phyloP scores from a whole-genome alignment of 2,797 vertebrate species.

The Catharus ustulatus region DNA sequence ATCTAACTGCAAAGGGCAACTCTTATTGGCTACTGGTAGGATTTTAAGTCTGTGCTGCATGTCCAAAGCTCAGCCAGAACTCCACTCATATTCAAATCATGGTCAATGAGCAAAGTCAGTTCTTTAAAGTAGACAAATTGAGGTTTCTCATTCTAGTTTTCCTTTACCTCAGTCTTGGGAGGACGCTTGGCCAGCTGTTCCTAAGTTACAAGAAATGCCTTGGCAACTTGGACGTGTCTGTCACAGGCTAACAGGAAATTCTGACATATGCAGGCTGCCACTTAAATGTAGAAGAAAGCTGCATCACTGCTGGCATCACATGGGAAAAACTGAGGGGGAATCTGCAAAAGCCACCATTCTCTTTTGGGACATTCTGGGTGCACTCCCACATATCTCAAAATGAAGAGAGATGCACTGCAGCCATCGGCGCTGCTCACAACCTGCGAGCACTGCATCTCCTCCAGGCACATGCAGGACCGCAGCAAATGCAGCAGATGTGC shows the following conservation, averaged over 20 bases:
- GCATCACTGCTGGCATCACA: not conserved
- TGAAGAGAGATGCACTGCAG: not conserved
- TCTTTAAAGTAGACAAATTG: not conserved
- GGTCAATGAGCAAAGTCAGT: not conserved
- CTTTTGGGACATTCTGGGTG: not conserved
- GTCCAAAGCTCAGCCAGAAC: not conserved
- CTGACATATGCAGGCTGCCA: not conserved
- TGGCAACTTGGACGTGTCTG: not conserved
- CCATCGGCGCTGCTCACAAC: not conserved
- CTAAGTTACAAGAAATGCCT: not conserved
- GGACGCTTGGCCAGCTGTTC: not conserved
- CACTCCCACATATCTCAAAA: not conserved
- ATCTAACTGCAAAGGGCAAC: conserved; percentile 14
- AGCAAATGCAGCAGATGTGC: not conserved
- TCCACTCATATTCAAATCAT: not conserved
- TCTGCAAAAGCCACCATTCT: not conserved
- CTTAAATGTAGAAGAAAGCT: not conserved
- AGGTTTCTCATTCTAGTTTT: not conserved
- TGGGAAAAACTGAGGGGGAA: not conserved
- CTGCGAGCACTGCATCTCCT: not conserved
- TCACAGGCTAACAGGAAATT: not conserved
- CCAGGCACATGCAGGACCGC: not conserved
- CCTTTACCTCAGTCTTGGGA: not conserved
- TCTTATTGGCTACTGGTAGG: not conserved
- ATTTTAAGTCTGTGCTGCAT: not conserved